A percentile compares a stretch with the other conserved stretches of the same genome.
Conservation (phyloP, 2,797 vertebrate species). For the Synaphobranchus kaupii region DNA sequence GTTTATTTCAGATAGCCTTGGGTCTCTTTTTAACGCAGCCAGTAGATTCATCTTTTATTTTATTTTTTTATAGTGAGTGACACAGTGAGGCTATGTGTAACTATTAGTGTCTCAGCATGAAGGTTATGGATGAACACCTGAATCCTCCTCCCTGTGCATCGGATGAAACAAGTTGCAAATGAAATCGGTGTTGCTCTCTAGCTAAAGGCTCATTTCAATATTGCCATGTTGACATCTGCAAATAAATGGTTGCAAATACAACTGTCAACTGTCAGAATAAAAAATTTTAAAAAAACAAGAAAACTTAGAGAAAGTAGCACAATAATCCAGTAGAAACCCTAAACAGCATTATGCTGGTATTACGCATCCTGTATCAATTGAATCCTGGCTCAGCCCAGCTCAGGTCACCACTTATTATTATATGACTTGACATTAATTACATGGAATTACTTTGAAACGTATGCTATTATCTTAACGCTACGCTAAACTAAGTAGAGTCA, state of each 20-base stretch:
- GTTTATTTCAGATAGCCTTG: not conserved
- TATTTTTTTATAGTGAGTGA: conserved; percentile 2
- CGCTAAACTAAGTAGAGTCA: conserved; percentile 9
- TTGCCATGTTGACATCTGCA: not conserved
- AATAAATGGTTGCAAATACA: not conserved
- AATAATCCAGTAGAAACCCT: not conserved
- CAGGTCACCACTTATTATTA: conserved; percentile 1
- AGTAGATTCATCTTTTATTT: not conserved
- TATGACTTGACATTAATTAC: not conserved
- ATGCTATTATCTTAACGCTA: conserved; percentile 10
- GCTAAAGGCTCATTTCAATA: not conserved
- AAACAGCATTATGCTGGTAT: not conserved
- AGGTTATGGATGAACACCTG: not conserved
- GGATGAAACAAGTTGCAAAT: not conserved
- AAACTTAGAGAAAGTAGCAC: not conserved
- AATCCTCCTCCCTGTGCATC: not conserved
- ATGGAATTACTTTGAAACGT: not conserved
- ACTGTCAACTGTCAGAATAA: not conserved
- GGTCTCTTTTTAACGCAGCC: not conserved
- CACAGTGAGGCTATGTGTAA: not conserved
- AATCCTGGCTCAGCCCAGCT: conserved; percentile 5
- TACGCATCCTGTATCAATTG: not conserved
- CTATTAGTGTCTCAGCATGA: not conserved
- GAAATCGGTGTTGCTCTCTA: not conserved
- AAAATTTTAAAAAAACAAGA: not conserved